These are phyloP conservation scores for Drosophila percnosoma DNA, from an alignment of 2,888 invertebrate genomes.

Conservation along the genomic window DNA sequence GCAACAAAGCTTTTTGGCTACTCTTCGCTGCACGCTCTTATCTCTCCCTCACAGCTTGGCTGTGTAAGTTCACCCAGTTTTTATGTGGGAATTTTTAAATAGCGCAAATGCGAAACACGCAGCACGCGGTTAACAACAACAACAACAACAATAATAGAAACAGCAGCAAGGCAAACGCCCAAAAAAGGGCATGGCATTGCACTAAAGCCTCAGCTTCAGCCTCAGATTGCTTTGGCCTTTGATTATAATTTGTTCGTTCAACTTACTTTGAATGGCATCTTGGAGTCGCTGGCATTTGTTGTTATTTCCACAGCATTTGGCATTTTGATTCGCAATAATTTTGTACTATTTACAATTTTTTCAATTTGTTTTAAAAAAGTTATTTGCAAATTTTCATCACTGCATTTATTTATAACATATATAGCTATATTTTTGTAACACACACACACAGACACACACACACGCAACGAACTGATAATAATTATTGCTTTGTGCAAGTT, in stretches of 20 bases:
- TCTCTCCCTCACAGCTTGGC: slow-evolving; percentile 23
- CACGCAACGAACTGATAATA: slow-evolving; percentile 26
- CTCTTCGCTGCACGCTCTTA: slow-evolving; percentile 37
- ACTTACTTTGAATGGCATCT: slow-evolving; percentile 76
- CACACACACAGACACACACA: neutral
- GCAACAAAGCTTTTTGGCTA: slow-evolving; percentile 34
- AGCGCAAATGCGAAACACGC: slow-evolving; percentile 51
- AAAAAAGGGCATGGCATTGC: slow-evolving; percentile 69
- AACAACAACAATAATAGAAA: slow-evolving; percentile 37
- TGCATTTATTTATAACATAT: slow-evolving; percentile 19
- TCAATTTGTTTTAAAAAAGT: slow-evolving; percentile 20
- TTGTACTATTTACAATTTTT: slow-evolving; percentile 6
- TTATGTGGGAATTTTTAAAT: slow-evolving; percentile 47
- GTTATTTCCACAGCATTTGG: slow-evolving; percentile 60
- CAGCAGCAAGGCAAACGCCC: slow-evolving; percentile 65
- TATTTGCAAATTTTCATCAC: slow-evolving; percentile 26
- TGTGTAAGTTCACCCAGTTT: slow-evolving; percentile 74
- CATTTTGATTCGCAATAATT: slow-evolving; percentile 43
- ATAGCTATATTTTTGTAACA: neutral
- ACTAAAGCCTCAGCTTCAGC: slow-evolving; percentile 12
- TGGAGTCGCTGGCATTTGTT: slow-evolving; percentile 60
- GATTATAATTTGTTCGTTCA: neutral
- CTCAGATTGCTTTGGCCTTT: slow-evolving; percentile 8
- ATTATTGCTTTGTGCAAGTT: slow-evolving; percentile 48
- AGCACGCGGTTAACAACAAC: slow-evolving; percentile 67